phyloP scores from a whole-genome alignment of 2,888 invertebrate species.

The Zelleria hepariella region DNA sequence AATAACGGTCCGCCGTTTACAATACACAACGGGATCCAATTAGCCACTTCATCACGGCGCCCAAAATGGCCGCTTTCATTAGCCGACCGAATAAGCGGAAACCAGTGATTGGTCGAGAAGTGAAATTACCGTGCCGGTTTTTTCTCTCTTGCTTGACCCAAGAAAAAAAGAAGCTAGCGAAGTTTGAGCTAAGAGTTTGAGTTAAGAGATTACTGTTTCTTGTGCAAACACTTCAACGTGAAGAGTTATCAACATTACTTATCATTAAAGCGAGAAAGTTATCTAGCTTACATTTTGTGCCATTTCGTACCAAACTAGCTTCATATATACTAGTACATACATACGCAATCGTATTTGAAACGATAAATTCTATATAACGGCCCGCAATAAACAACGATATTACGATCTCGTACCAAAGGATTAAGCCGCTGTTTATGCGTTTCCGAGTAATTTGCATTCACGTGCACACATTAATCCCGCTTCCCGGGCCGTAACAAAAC shows the following conservation, averaged over 20 bases:
- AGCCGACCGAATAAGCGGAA: constrained; percentile 42
- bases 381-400: constrained; percentile 20
- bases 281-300: background rate
- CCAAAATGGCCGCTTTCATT: constrained; percentile 33
- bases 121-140: constrained; percentile 10
- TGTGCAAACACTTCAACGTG: background rate
- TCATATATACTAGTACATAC: no score
- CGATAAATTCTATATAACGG: constrained; percentile 20
- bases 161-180: background rate
- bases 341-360: constrained; percentile 1
- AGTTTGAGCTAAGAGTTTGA: no score
- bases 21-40: constrained; percentile 62
- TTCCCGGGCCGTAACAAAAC: background rate
- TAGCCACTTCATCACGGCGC: constrained; percentile 48
- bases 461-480: constrained; percentile 2
- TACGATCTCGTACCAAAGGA: constrained; percentile 15
- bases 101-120: constrained; percentile 34
- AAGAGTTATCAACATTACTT: background rate
- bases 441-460: constrained; percentile 3
- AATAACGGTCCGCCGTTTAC: constrained; percentile 31
- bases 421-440: constrained; percentile 9
- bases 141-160: background rate
- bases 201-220: background rate
- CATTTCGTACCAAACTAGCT: background rate
- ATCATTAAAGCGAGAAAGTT: background rate